Evolutionary conservation across 2,797 vertebrate genomes (phyloP).

Genomic region (Fistularia commersonii): DNA sequence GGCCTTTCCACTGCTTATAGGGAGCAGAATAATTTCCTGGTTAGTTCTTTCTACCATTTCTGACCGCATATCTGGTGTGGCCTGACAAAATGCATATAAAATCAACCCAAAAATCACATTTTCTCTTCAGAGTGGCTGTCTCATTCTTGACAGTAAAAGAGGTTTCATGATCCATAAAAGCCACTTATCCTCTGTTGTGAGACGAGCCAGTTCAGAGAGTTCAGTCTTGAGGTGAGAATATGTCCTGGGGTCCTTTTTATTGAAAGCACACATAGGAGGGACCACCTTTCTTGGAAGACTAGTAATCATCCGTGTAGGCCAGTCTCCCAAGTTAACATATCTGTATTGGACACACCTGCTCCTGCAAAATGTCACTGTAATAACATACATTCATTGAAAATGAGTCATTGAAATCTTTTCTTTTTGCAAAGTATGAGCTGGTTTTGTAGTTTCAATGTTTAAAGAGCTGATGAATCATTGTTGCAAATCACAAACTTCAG

Average conservation of each 20-base stretch:
- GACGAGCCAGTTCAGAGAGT: not conserved
- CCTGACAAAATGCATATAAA: not conserved
- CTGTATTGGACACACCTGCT: too few species aligned
- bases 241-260: not conserved
- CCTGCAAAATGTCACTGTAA: too few species aligned
- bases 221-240: not conserved
- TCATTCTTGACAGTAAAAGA: not conserved
- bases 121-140: not conserved
- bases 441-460: too few species aligned
- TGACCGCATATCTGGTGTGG: not conserved
- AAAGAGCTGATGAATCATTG: not conserved
- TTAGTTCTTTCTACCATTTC: not conserved
- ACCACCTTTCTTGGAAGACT: not conserved
- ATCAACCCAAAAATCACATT: not conserved
- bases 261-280: not conserved
- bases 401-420: not conserved
- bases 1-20: too few species aligned
- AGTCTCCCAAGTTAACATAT: not conserved
- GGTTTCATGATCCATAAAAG: not conserved
- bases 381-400: too few species aligned
- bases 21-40: not conserved
- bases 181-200: not conserved
- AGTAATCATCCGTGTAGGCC: not conserved
- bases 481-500: not conserved
- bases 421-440: too few species aligned